phyloP scores from a whole-genome alignment of 2,113 vertebrate genomes.

The Tyrannus savana region DNA sequence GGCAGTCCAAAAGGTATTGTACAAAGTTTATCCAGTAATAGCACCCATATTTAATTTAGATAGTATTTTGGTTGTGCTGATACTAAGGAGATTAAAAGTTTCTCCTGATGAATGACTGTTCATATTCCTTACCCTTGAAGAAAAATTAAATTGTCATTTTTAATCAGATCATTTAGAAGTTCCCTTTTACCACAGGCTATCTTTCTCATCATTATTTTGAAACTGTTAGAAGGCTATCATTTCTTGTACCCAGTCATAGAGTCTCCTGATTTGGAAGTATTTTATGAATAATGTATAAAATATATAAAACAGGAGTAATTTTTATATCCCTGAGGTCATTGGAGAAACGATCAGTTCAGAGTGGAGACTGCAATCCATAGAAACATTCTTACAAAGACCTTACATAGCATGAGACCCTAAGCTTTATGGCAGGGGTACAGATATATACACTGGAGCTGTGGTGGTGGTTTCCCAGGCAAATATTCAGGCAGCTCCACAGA shows the following conservation, averaged over 20 bases:
- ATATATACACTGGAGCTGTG: neutral
- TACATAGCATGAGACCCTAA: neutral
- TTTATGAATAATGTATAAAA: neutral
- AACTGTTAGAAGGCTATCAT: neutral
- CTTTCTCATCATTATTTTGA: neutral
- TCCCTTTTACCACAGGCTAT: neutral
- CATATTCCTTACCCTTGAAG: neutral
- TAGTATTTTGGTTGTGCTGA: constrained; percentile 8
- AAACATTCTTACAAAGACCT: neutral
- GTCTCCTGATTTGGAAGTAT: neutral
- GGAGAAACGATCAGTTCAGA: neutral
- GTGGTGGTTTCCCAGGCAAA: neutral
- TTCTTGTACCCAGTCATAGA: neutral
- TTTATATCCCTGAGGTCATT: neutral
- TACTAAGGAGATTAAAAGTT: neutral
- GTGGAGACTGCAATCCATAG: neutral
- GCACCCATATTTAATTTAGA: neutral
- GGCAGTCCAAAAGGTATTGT: neutral
- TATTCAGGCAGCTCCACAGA: neutral
- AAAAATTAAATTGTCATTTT: constrained; percentile 13
- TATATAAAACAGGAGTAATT: neutral
- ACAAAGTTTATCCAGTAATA: neutral
- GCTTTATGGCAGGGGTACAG: neutral
- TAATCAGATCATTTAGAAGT: constrained; percentile 1
- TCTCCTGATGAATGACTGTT: neutral